Evolutionary conservation across 2,888 invertebrate species (phyloP).

Genomic region (Drosophila mettleri): DNA sequence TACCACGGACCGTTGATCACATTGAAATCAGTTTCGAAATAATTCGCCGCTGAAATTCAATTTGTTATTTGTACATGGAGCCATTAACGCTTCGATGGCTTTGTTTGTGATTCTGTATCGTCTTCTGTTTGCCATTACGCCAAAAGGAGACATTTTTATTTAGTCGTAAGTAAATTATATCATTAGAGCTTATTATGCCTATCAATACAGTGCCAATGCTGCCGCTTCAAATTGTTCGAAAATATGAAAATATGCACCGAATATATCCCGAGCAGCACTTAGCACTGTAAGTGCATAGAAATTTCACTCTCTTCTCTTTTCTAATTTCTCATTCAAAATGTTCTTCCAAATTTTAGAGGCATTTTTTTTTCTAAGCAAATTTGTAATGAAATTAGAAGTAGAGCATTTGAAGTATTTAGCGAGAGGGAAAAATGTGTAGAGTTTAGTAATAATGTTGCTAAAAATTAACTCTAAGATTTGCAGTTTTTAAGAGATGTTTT

Average conservation of each 20-base stretch:
- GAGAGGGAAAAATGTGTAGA: too few species aligned
- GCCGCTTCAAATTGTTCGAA: constrained; percentile 1
- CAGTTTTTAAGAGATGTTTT: too few species aligned
- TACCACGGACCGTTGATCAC: constrained; percentile 70
- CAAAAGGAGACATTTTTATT: constrained; percentile 55
- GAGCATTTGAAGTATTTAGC: too few species aligned
- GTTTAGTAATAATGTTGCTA: too few species aligned
- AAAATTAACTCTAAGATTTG: too few species aligned
- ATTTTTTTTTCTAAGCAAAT: neutral
- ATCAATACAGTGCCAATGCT: constrained; percentile 33
- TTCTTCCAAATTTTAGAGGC: neutral
- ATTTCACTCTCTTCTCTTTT: constrained; percentile 1
- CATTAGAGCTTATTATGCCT: constrained; percentile 65
- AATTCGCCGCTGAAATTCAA: constrained; percentile 76
- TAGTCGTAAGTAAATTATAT: constrained; percentile 69
- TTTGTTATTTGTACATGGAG: constrained; percentile 76
- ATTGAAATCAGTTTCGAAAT: constrained; percentile 80
- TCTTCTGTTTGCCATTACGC: neutral
- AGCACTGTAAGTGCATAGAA: neutral
- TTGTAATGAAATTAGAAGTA: too few species aligned
- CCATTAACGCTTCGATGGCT: constrained; percentile 74
- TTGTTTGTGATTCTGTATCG: constrained; percentile 51
- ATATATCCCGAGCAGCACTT: constrained; percentile 39
- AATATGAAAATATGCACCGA: constrained; percentile 28
- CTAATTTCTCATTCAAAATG: neutral